phyloP scores from a whole-genome alignment of 2,888 invertebrate genomes.

The Noctua janthe region DNA sequence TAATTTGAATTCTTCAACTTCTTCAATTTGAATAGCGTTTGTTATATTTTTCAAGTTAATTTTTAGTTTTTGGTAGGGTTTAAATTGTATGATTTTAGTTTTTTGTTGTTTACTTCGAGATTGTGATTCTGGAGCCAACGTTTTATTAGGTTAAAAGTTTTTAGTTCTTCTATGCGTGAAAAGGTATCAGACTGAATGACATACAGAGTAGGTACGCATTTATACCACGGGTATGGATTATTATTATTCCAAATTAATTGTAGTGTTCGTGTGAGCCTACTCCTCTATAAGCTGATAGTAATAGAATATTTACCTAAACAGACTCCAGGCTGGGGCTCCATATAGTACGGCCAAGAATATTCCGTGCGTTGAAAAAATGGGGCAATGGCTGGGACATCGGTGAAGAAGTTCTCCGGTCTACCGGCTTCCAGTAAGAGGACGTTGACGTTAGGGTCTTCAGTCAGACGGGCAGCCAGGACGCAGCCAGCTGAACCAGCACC shows the following conservation, averaged over 20 bases:
- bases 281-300: background rate
- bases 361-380: slow-evolving; percentile 90
- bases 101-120: too few relatives aligned
- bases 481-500: slow-evolving; percentile 91
- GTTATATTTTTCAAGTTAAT: too few relatives aligned
- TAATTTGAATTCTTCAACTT: too few relatives aligned
- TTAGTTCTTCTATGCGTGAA: background rate
- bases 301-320: slow-evolving; percentile 80
- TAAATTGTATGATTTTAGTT: too few relatives aligned
- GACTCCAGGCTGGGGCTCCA: slow-evolving; percentile 90
- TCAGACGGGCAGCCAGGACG: slow-evolving; percentile 88
- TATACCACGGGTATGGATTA: background rate
- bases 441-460: slow-evolving; percentile 87
- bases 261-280: background rate
- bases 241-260: background rate
- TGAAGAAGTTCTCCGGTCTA: slow-evolving; percentile 81
- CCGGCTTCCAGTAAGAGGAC: slow-evolving; percentile 92
- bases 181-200: background rate
- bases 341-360: slow-evolving; percentile 91
- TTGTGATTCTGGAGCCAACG: too few relatives aligned
- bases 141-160: too few relatives aligned
- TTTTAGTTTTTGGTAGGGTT: too few relatives aligned
- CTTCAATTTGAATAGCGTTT: too few relatives aligned
- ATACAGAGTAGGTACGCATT: background rate
- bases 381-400: slow-evolving; percentile 89